phyloP scores from a whole-genome alignment of 2,113 vertebrate genomes.

The Nicator chloris region DNA sequence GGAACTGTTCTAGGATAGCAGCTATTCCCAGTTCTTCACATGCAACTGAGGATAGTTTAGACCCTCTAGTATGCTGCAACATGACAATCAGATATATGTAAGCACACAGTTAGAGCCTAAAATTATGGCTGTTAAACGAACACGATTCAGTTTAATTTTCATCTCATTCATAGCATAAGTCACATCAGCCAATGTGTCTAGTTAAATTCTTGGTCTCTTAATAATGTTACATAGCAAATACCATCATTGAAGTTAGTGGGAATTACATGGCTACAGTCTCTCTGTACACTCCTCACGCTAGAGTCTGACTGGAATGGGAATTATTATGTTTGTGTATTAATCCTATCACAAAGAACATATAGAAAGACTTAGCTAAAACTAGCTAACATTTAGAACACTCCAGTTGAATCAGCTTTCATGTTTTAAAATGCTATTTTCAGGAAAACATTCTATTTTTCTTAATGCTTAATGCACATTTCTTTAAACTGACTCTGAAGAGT shows the following conservation, averaged over 20 bases:
- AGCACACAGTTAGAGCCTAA: not conserved
- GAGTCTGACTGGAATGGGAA: not conserved
- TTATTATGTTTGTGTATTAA: not conserved
- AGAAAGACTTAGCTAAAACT: not conserved
- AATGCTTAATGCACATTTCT: not conserved
- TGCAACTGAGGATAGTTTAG: not conserved
- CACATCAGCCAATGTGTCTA: not conserved
- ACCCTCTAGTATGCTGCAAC: not conserved
- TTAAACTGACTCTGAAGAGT: not conserved
- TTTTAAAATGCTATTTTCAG: not conserved
- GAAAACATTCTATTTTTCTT: not conserved
- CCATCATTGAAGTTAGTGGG: not conserved
- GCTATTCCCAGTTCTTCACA: not conserved
- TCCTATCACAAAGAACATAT: not conserved
- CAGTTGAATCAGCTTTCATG: not conserved
- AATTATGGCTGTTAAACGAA: not conserved
- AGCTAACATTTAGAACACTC: not conserved
- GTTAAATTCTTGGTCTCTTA: not conserved
- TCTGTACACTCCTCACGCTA: not conserved
- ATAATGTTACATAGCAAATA: not conserved
- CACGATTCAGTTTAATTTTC: not conserved
- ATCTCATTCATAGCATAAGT: not conserved
- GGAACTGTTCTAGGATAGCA: not conserved
- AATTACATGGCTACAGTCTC: not conserved
- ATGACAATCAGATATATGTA: not conserved